These are phyloP conservation scores for Diabrotica balteata DNA, from an alignment of 2,888 invertebrate species.

Conservation along the genomic window DNA sequence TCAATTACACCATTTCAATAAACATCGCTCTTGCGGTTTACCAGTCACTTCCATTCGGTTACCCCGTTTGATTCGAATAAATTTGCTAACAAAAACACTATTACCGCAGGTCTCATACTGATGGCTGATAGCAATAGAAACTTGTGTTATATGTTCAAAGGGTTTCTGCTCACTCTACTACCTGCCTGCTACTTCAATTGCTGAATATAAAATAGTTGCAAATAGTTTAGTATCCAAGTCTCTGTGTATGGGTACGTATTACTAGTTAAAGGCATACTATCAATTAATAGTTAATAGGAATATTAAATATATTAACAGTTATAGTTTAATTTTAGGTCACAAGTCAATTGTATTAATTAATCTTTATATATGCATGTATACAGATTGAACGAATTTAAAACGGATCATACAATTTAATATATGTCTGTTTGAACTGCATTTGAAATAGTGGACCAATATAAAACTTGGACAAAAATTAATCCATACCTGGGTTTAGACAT, in stretches of 20 bases:
- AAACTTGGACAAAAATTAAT: too few species aligned
- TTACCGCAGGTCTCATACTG: constrained; percentile 17
- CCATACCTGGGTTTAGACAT: too few species aligned
- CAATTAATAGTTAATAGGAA: too few species aligned
- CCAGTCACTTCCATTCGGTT: not conserved
- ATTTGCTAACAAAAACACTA: constrained; percentile 33
- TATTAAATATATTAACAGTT: too few species aligned
- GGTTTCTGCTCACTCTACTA: not conserved
- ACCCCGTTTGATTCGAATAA: constrained; percentile 29
- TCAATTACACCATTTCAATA: not conserved
- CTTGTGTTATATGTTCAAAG: constrained; percentile 6
- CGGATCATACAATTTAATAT: too few species aligned
- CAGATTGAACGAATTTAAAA: too few species aligned
- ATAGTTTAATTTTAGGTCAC: too few species aligned
- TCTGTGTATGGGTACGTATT: not conserved
- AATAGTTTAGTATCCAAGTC: not conserved
- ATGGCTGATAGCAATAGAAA: constrained; percentile 11
- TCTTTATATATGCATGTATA: too few species aligned
- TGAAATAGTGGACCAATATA: too few species aligned
- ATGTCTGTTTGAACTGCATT: too few species aligned
- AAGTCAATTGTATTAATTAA: too few species aligned
- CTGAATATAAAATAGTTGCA: constrained; percentile 8
- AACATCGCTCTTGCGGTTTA: not conserved
- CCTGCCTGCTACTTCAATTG: not conserved
- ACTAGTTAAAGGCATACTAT: too few species aligned